Base-by-base conservation (phyloP, 2,888 invertebrate genomes). In the Apocheima hispidaria region DNA sequence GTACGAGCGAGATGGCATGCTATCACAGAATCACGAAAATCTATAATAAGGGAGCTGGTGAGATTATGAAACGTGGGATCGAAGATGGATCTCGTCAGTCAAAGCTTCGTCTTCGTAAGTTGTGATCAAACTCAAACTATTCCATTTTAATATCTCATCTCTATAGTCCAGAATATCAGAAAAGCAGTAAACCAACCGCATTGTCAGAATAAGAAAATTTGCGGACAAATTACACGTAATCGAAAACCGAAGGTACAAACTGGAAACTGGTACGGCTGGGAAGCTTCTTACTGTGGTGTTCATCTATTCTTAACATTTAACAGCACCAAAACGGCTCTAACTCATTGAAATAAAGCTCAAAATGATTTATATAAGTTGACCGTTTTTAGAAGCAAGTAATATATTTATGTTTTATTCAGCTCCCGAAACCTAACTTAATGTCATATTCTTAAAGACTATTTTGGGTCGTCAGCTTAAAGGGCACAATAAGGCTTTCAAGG, bases 401-500 rank as follows among this genome's bases (percentile, higher is more conserved):
- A 50, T 41, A 10, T 40, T 38, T 40, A 51, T 51, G 28, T 40
- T 38, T 38, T 26, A 40, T 40, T 28, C 51, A n/a, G 14, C 2
- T 26, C 10, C 23, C 4, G n/a, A 51, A 40, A 38, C 61, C 61
- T n/a, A n/a, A n/a, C n/a, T 48, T 52, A 56, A 35, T n/a, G 1
- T 16, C 2, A 41, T 28, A 5, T 9, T 41, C 21, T 58, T 65
- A 51, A 20, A 52, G 50, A 30, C 12, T 43, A 57, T 60, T 64
- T 57, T 54, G 2, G 52, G 21, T 66, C 64, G 63, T 71, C 63
- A 66, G 61, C 63, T 62, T 66, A 35, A 33, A 41, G 43, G 44
- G 54, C 54, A 49, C 20, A 50, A 38, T 40, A 49, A 51, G 30
- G 68, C 67, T 73, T 76, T 71, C 68, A 66, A 72, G 69, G 67